Base-by-base conservation (phyloP, 2,888 invertebrate genomes). In the Polylopha cassiicola region DNA sequence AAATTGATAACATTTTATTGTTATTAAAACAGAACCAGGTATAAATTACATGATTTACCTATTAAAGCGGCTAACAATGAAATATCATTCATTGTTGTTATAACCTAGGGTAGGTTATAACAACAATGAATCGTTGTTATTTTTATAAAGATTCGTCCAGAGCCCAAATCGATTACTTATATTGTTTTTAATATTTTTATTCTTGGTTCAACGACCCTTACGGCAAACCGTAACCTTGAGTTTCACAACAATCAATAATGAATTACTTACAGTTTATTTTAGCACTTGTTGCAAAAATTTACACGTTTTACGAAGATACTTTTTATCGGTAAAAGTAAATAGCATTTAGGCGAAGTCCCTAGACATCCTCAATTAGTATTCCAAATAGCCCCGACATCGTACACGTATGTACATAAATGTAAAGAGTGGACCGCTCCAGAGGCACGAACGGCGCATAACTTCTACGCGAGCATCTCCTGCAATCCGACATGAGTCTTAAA, bases 381-480 rank as follows among this genome's bases (percentile, higher is more conserved):
- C 84, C 77, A 81, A 84, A 84, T 84, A 79, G 74, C 72, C 74
- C 58, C 73, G 70, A 81, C 82, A 82, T 82, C 72, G 79, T 79
- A 80, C 80, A 77, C 69, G 74, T 69, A 77, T 68, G 74, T 70
- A 75, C 78, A 72, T 82, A 84, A 82, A 82, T 75, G 80, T 82
- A 82, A 82, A 80, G 82, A 85, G 82, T 81, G 82, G 82, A 81
- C 84, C 75, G 73, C 64, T 76, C 59, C 67, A 62, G 57, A 64
- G 64, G 76, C 85, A 84, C 85, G 85, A 80, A 74, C 81, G 64
- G 53, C 75, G 75, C 81, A 85, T 85, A 78, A 78, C 75, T 78
- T 75, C 69, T 62, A 59, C 69, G 63, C 54, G 50, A 55, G 58
- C 52, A 51, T 64, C 55, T 58, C 58, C 41, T 60, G 65, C 61